Evolutionary conservation across 2,797 vertebrate species (phyloP).

Genomic region (Eupleurogrammus muticus): DNA sequence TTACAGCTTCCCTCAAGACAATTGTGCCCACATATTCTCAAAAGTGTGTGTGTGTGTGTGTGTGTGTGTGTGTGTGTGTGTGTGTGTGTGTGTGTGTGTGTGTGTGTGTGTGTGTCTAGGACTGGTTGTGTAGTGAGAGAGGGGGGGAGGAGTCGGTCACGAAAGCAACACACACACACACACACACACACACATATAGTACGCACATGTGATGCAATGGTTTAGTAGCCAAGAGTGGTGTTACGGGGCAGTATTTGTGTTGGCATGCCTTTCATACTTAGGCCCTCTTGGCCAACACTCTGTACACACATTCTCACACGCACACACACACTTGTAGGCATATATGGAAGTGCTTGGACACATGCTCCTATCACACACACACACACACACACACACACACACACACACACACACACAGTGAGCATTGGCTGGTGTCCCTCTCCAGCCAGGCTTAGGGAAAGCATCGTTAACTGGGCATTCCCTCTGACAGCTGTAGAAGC

Average conservation of each 20-base stretch:
- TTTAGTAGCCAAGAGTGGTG: slow-evolving; percentile 28
- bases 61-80: too few relatives aligned
- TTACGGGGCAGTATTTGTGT: slow-evolving; percentile 55
- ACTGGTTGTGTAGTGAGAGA: slow-evolving; percentile 10
- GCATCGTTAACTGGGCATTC: slow-evolving; percentile 62
- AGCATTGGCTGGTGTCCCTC: slow-evolving; percentile 57
- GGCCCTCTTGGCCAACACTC: slow-evolving; percentile 44
- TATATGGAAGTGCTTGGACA: slow-evolving; percentile 25
- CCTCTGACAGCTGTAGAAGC: slow-evolving; percentile 68
- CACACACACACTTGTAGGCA: slow-evolving; percentile 33
- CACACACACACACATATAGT: slow-evolving; percentile 31
- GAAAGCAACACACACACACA: slow-evolving; percentile 28
- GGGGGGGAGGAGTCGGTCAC: slow-evolving; percentile 23
- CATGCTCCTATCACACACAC: slow-evolving; percentile 22
- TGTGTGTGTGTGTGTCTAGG: slow-evolving; percentile 15
- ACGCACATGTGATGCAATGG: slow-evolving; percentile 45
- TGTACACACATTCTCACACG: slow-evolving; percentile 31
- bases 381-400: slow-evolving; percentile 9
- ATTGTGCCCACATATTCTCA: slow-evolving; percentile 3
- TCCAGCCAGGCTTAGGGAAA: slow-evolving; percentile 49
- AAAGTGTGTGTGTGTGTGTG: slow-evolving; percentile 10
- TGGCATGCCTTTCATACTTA: slow-evolving; percentile 59
- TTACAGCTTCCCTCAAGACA: slow-evolving; percentile 53
- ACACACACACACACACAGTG: slow-evolving; percentile 25
- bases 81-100: slow-evolving; percentile 15